Conservation (phyloP, 2,113 vertebrate genomes). For the Dascyllus trimaculatus region DNA sequence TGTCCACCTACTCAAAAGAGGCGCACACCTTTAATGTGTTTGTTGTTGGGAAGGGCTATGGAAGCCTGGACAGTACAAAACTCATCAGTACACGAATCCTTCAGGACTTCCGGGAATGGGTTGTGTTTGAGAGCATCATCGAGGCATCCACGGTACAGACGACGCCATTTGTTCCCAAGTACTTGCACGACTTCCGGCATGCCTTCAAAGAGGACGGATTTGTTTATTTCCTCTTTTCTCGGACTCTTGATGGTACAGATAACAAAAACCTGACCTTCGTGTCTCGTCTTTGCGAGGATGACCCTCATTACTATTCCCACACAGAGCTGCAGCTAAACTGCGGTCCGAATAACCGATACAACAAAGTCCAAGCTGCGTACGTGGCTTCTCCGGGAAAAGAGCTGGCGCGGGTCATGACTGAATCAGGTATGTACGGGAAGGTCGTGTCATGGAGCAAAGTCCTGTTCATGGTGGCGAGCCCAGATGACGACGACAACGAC, state of each 20-base stretch:
- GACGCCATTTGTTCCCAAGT: constrained; percentile 83
- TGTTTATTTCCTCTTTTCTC: constrained; percentile 94
- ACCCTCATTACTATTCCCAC: constrained; percentile 92
- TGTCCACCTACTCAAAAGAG: constrained; percentile 77
- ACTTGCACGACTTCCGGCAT: constrained; percentile 84
- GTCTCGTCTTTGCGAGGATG: constrained; percentile 91
- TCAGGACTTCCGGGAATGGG: constrained; percentile 84
- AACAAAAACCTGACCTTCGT: constrained; percentile 89
- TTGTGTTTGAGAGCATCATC: constrained; percentile 92
- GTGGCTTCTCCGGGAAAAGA: constrained; percentile 84
- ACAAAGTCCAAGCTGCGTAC: constrained; percentile 88
- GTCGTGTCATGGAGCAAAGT: constrained; percentile 76
- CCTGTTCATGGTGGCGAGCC: constrained; percentile 90
- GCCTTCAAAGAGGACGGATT: constrained; percentile 89
- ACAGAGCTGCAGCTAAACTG: constrained; percentile 93
- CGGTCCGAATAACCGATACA: constrained; percentile 76
- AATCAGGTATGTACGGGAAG: constrained; percentile 53
- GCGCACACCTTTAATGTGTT: constrained; percentile 80
- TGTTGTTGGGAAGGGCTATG: constrained; percentile 93
- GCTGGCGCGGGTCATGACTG: constrained; percentile 78
- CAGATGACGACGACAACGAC: constrained; percentile 74
- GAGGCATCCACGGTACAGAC: constrained; percentile 89
- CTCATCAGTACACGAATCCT: constrained; percentile 95
- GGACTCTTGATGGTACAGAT: constrained; percentile 85
- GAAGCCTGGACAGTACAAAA: constrained; percentile 90